Percentiles rank a stretch among this genome's conserved stretches.
Evolutionary conservation across 1,140 invertebrate species (phyloP).

Genomic region (Atta cephalotes): DNA sequence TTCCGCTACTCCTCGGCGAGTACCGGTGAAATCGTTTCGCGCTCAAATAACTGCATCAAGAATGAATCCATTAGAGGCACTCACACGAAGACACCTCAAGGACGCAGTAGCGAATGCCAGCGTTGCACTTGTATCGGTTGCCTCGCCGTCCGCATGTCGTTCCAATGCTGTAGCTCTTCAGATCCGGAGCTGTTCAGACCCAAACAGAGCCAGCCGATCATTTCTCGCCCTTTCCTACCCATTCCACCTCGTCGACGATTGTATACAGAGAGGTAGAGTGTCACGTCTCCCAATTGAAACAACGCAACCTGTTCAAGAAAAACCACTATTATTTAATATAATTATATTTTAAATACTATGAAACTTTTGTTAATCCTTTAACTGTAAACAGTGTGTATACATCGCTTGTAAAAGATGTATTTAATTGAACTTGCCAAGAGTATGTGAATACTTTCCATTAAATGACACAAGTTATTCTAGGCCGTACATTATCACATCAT

Average conservation of each 20-base stretch:
- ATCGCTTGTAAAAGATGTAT: not conserved
- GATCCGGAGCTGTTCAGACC: constrained; percentile 96
- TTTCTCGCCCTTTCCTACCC: constrained; percentile 94
- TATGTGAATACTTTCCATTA: too few species aligned
- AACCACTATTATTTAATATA: not conserved
- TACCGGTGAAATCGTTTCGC: constrained; percentile 19
- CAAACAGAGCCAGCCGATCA: constrained; percentile 98
- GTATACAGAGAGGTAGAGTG: constrained; percentile 97
- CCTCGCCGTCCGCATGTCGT: constrained; percentile 92
- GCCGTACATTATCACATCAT: too few species aligned
- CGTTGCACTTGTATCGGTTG: constrained; percentile 84
- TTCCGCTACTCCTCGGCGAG: constrained; percentile 1
- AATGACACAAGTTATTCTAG: too few species aligned
- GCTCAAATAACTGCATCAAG: constrained; percentile 49
- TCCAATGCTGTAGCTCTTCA: constrained; percentile 97
- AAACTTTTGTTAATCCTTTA: constrained; percentile 6
- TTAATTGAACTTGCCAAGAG: too few species aligned
- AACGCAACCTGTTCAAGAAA: constrained; percentile 91
- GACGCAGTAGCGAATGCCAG: constrained; percentile 84
- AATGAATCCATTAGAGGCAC: constrained; percentile 56
- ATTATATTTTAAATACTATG: not conserved
- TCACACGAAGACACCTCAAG: constrained; percentile 75
- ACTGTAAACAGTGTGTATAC: not conserved
- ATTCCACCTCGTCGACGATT: constrained; percentile 93
- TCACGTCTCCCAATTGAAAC: constrained; percentile 98